These are phyloP conservation scores for Lasioglossum pauxillum DNA, from an alignment of 2,888 invertebrate genomes.

Conservation along the genomic window DNA sequence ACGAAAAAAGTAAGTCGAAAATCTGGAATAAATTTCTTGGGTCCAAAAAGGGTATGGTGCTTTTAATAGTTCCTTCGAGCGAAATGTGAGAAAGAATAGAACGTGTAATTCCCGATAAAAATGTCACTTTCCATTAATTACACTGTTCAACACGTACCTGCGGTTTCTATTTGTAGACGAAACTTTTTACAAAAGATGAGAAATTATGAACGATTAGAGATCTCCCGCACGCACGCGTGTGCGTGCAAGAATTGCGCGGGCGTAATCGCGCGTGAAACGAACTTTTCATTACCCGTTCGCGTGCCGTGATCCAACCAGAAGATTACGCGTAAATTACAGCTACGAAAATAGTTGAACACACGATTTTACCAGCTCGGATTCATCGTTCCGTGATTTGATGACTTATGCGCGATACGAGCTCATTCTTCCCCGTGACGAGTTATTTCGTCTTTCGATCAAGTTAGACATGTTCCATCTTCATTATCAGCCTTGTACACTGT, in stretches of 20 bases:
- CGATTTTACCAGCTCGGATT: not conserved
- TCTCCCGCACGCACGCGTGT: not conserved
- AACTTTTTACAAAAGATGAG: not conserved
- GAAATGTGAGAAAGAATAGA: no score
- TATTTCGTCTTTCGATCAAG: not conserved
- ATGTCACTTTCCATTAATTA: constrained; percentile 2
- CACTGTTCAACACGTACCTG: not conserved
- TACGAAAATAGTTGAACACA: constrained; percentile 25
- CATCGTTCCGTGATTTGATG: constrained; percentile 7
- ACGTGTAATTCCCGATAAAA: not conserved
- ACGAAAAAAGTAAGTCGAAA: not conserved
- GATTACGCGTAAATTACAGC: constrained; percentile 25
- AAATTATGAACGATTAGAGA: not conserved
- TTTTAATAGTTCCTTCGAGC: no score
- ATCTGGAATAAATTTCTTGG: not conserved
- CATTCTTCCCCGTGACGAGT: not conserved
- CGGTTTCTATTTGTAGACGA: not conserved
- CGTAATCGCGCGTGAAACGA: constrained; percentile 37
- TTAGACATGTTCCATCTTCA: not conserved
- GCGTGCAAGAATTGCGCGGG: constrained; percentile 18
- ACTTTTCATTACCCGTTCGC: constrained; percentile 35
- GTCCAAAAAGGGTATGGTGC: no score
- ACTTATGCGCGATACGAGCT: not conserved
- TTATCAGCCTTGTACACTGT: not conserved
- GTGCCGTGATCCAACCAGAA: constrained; percentile 18